phyloP scores from a whole-genome alignment of 1,140 invertebrate species.

The Rhopalosiphum padi region DNA sequence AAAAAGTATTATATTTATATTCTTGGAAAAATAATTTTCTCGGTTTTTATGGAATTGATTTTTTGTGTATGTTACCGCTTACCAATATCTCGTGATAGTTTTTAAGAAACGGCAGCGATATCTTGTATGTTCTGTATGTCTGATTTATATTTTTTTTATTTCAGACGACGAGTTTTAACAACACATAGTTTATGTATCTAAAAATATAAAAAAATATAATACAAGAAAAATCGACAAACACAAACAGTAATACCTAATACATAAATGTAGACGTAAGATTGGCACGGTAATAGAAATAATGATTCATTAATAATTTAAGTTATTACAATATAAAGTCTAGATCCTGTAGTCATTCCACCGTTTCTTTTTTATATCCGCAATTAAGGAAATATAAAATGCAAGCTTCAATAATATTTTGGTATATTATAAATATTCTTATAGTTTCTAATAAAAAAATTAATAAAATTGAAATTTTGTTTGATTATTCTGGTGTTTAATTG shows the following conservation, averaged over 20 bases:
- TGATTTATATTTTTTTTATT: background rate
- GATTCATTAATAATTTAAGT: too few species aligned
- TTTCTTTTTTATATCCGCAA: too few species aligned
- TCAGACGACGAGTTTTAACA: background rate
- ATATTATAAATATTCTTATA: too few species aligned
- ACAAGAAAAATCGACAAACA: background rate
- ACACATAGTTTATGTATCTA: too few species aligned
- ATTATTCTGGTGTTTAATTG: too few species aligned
- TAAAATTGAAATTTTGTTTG: too few species aligned
- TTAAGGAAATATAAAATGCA: too few species aligned
- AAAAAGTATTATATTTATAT: background rate
- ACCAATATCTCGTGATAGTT: background rate
- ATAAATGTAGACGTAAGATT: background rate
- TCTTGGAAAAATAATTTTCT: background rate
- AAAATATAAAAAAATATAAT: too few species aligned
- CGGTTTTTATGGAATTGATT: background rate
- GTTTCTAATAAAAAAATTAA: too few species aligned
- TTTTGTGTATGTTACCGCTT: background rate
- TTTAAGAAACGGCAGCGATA: background rate
- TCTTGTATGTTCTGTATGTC: background rate
- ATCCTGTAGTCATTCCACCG: too few species aligned
- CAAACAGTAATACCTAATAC: background rate
- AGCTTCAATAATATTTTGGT: too few species aligned
- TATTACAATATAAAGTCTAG: too few species aligned
- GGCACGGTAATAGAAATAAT: background rate